phyloP scores from a whole-genome alignment of 2,888 invertebrate species.

The Meta bourneti region DNA sequence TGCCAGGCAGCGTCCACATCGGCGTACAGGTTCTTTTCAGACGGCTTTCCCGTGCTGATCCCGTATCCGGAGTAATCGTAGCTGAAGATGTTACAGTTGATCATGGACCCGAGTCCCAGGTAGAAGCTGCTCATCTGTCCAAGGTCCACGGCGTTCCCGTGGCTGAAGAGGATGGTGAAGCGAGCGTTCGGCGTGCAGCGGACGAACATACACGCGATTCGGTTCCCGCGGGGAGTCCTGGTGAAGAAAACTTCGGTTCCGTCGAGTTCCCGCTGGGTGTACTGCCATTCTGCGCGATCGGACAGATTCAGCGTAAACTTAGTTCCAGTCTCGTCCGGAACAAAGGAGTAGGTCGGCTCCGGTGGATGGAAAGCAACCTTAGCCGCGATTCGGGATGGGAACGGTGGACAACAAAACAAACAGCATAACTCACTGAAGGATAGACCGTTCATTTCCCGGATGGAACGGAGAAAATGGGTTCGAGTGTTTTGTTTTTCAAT shows the following conservation, averaged over 20 bases:
- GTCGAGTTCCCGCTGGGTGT: constrained; percentile 94
- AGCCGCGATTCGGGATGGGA: constrained; percentile 98
- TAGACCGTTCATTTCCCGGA: constrained; percentile 77
- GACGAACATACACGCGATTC: constrained; percentile 98
- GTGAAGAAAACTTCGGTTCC: constrained; percentile 90
- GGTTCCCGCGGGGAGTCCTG: constrained; percentile 94
- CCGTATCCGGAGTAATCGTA: constrained; percentile 91
- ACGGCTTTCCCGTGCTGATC: constrained; percentile 96
- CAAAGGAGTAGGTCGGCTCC: constrained; percentile 97
- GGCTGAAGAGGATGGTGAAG: constrained; percentile 97
- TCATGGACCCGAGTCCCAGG: constrained; percentile 94
- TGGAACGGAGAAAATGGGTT: constrained; percentile 18
- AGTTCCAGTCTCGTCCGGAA: constrained; percentile 87
- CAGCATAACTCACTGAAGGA: constrained; percentile 93
- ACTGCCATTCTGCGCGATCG: constrained; percentile 98
- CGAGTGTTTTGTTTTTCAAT: constrained; percentile 1
- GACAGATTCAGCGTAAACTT: constrained; percentile 91
- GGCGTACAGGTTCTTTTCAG: constrained; percentile 99
- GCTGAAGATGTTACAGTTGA: constrained; percentile 98
- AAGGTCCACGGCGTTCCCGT: constrained; percentile 98
- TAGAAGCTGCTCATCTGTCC: constrained; percentile 99
- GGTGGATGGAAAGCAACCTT: constrained; percentile 99
- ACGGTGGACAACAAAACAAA: constrained; percentile 99
- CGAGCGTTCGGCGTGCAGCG: constrained; percentile 89
- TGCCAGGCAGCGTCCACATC: constrained; percentile 99